Percentiles rank a stretch among this genome's conserved stretches.
These are phyloP conservation scores for Xenotilapia leptura DNA, from an alignment of 2,113 vertebrate species.

Conservation along the genomic window DNA sequence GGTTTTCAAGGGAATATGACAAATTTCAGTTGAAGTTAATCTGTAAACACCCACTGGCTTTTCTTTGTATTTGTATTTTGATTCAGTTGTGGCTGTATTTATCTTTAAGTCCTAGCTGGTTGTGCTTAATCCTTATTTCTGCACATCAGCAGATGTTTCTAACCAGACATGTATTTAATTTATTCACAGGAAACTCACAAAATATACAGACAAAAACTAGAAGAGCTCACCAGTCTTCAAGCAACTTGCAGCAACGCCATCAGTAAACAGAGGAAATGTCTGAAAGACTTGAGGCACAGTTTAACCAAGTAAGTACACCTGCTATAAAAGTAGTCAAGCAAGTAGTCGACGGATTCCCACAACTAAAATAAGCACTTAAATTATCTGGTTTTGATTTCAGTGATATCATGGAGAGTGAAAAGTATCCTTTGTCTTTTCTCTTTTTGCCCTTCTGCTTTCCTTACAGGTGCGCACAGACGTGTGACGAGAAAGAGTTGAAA, in stretches of 20 bases:
- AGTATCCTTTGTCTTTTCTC: background rate
- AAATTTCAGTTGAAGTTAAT: background rate
- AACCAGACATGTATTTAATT: background rate
- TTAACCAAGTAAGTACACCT: slow-evolving; percentile 72
- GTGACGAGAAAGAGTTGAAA: slow-evolving; percentile 72
- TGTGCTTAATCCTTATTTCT: background rate
- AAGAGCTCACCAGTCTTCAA: slow-evolving; percentile 88
- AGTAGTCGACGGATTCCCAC: background rate
- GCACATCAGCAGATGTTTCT: background rate
- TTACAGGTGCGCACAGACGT: slow-evolving; percentile 71
- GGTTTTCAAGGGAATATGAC: background rate
- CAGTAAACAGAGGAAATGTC: slow-evolving; percentile 81
- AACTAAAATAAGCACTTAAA: background rate
- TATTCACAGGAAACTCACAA: slow-evolving; percentile 86
- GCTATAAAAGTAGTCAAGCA: background rate
- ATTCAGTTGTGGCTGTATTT: background rate
- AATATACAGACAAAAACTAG: slow-evolving; percentile 88
- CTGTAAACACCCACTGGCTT: background rate
- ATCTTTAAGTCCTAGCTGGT: background rate
- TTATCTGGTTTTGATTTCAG: background rate
- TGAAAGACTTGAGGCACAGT: slow-evolving; percentile 76
- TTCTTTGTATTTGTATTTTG: background rate
- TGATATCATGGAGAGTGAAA: background rate
- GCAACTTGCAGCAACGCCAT: slow-evolving; percentile 80
- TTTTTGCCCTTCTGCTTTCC: background rate